phyloP scores from a whole-genome alignment of 2,888 invertebrate genomes.

The Beris morrisii region DNA sequence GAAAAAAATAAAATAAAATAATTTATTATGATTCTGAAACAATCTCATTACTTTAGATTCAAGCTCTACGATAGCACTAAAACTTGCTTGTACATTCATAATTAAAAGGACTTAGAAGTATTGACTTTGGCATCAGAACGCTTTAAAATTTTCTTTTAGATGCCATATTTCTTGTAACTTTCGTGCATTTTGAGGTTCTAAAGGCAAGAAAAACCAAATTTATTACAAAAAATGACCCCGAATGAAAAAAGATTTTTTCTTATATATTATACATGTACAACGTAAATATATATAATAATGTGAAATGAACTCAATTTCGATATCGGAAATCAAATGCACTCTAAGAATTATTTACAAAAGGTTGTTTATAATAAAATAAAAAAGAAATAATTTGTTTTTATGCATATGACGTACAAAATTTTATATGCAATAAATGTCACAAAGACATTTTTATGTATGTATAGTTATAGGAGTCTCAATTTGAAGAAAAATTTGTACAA shows the following conservation, averaged over 20 bases:
- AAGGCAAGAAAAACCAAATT: conserved; percentile 1
- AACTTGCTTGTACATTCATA: not conserved
- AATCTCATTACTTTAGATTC: conserved; percentile 9
- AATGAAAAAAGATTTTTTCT: too few species aligned
- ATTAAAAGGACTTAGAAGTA: not conserved
- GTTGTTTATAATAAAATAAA: not conserved
- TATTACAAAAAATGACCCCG: too few species aligned
- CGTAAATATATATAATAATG: too few species aligned
- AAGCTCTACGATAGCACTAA: conserved; percentile 29
- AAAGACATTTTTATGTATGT: too few species aligned
- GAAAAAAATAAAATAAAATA: not conserved
- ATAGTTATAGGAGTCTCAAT: too few species aligned
- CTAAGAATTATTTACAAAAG: not conserved
- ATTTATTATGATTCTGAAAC: not conserved
- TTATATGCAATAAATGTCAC: too few species aligned
- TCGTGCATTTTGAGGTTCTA: conserved; percentile 15
- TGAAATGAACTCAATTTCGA: too few species aligned
- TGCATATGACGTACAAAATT: not conserved
- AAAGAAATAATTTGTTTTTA: conserved; percentile 1
- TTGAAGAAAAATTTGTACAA: too few species aligned
- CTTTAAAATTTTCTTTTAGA: conserved; percentile 31
- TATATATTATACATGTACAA: too few species aligned
- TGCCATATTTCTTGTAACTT: conserved; percentile 25
- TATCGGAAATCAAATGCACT: too few species aligned
- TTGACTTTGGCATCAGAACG: conserved; percentile 36